Conservation (phyloP, 2,888 invertebrate genomes). For the Pyrrhia umbra region DNA sequence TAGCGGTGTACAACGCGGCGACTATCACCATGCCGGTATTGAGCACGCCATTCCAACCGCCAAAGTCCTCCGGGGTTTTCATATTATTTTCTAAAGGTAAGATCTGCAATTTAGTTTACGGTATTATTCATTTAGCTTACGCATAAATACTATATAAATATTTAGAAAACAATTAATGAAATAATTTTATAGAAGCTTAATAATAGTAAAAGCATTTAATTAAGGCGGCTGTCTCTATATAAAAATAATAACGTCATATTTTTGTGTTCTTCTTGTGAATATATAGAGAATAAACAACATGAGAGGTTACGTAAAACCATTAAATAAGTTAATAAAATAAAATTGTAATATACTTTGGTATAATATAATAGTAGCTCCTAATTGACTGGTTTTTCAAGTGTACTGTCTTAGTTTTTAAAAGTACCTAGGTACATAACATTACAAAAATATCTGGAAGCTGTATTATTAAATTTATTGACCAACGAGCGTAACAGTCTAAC, state of each 20-base stretch:
- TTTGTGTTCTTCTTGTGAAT: conserved; percentile 9
- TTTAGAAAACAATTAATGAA: neutral
- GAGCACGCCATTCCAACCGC: conserved; percentile 95
- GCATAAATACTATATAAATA: neutral
- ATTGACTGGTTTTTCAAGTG: neutral
- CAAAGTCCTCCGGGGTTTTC: conserved; percentile 96
- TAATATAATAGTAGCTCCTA: neutral
- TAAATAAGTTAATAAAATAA: neutral
- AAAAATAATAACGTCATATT: conserved; percentile 8
- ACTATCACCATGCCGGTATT: conserved; percentile 97
- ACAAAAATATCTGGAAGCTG: too few species aligned
- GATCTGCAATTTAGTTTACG: conserved; percentile 87
- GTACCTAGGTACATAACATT: too few species aligned
- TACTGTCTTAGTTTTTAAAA: too few species aligned
- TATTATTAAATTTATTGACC: neutral
- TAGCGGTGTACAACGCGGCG: conserved; percentile 94
- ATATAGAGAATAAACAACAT: neutral
- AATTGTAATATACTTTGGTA: neutral
- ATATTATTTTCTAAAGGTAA: conserved; percentile 98
- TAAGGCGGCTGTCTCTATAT: conserved; percentile 16
- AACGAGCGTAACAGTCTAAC: neutral
- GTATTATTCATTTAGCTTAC: conserved; percentile 18
- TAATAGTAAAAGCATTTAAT: conserved; percentile 34
- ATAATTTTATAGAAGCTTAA: conserved; percentile 1
- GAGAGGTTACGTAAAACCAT: neutral